These are phyloP conservation scores for Phocides pigmalion DNA, from an alignment of 1,140 invertebrate genomes.

Conservation along the genomic window DNA sequence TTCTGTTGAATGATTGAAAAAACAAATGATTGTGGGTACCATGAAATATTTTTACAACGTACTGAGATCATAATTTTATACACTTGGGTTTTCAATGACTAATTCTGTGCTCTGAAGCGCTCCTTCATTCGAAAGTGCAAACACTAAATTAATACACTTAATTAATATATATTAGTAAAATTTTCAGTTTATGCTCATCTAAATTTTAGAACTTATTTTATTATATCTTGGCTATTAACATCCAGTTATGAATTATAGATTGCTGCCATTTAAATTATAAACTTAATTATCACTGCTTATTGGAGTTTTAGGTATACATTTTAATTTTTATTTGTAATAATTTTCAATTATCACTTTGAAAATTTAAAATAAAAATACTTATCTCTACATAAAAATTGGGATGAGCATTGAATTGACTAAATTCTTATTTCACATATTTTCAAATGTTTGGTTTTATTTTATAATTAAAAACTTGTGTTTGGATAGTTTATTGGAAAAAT, in stretches of 20 bases:
- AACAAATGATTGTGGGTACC: neutral
- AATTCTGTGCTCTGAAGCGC: slow-evolving; percentile 62
- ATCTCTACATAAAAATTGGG: slow-evolving; percentile 50
- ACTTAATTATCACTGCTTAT: neutral
- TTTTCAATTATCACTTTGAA: neutral
- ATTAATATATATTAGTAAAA: slow-evolving; percentile 44
- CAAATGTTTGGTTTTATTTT: slow-evolving; percentile 72
- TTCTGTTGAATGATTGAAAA: too few species aligned
- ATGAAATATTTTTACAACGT: neutral
- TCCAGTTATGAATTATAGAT: neutral
- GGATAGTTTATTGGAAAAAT: slow-evolving; percentile 30
- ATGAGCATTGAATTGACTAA: slow-evolving; percentile 73
- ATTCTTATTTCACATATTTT: slow-evolving; percentile 80
- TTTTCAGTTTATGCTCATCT: slow-evolving; percentile 74
- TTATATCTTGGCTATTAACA: neutral
- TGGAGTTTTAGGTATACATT: neutral
- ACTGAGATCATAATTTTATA: neutral
- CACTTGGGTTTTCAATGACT: slow-evolving; percentile 15
- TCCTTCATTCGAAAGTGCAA: slow-evolving; percentile 51
- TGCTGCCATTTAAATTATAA: neutral
- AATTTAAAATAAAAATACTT: slow-evolving; percentile 10
- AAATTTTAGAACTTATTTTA: slow-evolving; percentile 43
- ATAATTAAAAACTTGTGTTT: slow-evolving; percentile 15
- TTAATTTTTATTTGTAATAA: neutral
- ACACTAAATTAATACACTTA: slow-evolving; percentile 47